These are phyloP conservation scores for Tachina fera DNA, from an alignment of 2,888 invertebrate genomes.

Conservation along the genomic window DNA sequence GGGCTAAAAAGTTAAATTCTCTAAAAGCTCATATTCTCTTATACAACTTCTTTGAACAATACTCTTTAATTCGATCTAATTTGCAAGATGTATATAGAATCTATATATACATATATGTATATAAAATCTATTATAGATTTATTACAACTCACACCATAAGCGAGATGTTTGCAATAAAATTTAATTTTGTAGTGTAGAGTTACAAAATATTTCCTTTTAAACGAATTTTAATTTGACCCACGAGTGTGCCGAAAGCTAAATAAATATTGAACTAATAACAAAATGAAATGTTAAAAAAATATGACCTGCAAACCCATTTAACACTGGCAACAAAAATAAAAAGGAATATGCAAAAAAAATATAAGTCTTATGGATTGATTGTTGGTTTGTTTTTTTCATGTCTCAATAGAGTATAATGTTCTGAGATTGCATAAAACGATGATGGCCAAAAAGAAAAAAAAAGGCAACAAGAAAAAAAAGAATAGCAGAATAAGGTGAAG, in stretches of 20 bases:
- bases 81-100: no score
- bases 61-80: no score
- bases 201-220: background rate
- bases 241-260: background rate
- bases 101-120: no score
- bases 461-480: background rate
- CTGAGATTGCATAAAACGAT: slow-evolving; percentile 53
- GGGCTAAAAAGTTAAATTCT: no score
- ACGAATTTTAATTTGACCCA: background rate
- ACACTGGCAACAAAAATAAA: slow-evolving; percentile 1
- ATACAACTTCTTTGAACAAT: no score
- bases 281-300: slow-evolving; percentile 20
- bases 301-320: slow-evolving; percentile 59
- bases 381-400: background rate
- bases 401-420: slow-evolving; percentile 17
- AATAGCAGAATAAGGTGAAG: slow-evolving; percentile 1
- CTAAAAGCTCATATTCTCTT: no score
- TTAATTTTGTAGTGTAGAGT: background rate
- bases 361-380: background rate
- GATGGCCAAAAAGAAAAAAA: slow-evolving; percentile 13
- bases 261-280: slow-evolving; percentile 21
- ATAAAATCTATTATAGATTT: no score
- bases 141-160: no score
- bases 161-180: background rate
- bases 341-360: background rate